Conservation (phyloP, 1,140 invertebrate species). For the Tribolium castaneum region DNA sequence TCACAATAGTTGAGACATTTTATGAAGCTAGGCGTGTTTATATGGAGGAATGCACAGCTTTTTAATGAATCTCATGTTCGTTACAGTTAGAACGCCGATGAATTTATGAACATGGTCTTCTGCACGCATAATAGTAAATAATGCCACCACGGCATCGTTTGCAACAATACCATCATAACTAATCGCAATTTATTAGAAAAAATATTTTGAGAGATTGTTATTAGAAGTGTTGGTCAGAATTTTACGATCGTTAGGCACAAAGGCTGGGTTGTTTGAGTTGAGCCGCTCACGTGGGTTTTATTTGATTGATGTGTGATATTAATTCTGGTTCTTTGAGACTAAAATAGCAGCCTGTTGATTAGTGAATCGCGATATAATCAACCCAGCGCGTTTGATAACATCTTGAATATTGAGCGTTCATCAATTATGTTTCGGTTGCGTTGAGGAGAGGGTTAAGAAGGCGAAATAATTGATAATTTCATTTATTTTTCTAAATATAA, state of each 20-base stretch:
- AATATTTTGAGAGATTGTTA: background rate
- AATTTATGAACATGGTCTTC: background rate
- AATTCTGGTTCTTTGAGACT: background rate
- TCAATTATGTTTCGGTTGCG: background rate
- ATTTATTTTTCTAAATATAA: slow-evolving; percentile 65
- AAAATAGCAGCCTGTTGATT: background rate
- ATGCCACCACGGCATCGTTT: background rate
- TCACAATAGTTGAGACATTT: too few species aligned
- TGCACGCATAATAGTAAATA: background rate
- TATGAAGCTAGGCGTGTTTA: background rate
- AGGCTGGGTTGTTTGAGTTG: background rate
- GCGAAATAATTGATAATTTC: slow-evolving; percentile 38
- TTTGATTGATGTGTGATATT: background rate
- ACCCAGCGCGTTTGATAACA: background rate
- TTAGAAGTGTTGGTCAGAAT: background rate
- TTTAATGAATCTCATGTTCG: background rate
- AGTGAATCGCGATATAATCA: background rate
- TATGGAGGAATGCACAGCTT: background rate
- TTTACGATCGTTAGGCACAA: background rate
- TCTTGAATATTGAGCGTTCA: background rate
- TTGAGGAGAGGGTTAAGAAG: background rate
- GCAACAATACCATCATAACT: background rate
- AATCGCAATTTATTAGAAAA: background rate
- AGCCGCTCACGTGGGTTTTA: background rate
- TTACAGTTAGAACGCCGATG: background rate